Conservation (phyloP, 2,113 vertebrate species). For the Jaculus jaculus region DNA sequence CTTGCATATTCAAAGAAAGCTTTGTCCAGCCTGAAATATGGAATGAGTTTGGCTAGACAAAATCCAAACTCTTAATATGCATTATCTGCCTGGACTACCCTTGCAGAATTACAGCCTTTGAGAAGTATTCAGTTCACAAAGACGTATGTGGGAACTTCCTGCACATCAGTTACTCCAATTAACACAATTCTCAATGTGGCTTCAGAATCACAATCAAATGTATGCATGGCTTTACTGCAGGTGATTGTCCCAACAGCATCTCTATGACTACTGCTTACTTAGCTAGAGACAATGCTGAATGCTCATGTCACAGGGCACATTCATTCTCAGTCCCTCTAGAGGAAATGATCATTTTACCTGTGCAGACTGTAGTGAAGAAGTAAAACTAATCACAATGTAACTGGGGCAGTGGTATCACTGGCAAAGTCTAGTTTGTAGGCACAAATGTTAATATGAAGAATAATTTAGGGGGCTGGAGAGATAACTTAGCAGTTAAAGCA, state of each 20-base stretch:
- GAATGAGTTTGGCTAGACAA: slow-evolving; percentile 2
- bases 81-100: not conserved
- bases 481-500: too few species aligned
- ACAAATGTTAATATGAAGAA: slow-evolving; percentile 18
- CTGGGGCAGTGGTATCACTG: not conserved
- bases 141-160: not conserved
- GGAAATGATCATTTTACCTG: slow-evolving; percentile 22
- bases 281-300: not conserved
- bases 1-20: slow-evolving; percentile 19
- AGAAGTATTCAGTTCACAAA: slow-evolving; percentile 33
- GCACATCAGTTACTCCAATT: not conserved
- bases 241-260: not conserved
- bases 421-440: not conserved
- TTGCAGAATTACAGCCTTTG: not conserved
- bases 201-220: not conserved
- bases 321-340: not conserved
- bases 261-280: not conserved
- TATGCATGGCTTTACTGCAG: not conserved
- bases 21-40: slow-evolving; percentile 8
- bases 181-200: not conserved
- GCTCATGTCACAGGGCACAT: not conserved
- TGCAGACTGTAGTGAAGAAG: slow-evolving; percentile 14
- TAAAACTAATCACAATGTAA: slow-evolving; percentile 33
- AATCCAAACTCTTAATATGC: slow-evolving; percentile 32
- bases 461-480: too few species aligned